Evolutionary conservation across 2,888 invertebrate species (phyloP).

Genomic region (Mechanitis messenoides): DNA sequence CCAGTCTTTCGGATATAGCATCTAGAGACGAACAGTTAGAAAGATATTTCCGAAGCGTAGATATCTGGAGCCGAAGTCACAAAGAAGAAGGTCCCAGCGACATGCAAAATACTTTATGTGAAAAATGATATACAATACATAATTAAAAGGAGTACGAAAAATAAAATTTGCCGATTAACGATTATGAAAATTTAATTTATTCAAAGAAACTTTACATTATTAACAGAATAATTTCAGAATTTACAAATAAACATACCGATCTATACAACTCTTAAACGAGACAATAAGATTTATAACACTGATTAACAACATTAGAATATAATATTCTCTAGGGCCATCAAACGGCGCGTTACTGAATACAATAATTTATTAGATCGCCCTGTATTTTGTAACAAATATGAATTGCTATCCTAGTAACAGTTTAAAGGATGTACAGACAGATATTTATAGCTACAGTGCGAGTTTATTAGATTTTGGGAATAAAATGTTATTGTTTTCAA

Average conservation of each 20-base stretch:
- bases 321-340: conserved; percentile 65
- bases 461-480: not conserved
- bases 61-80: conserved; percentile 52
- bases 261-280: conserved; percentile 76
- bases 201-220: conserved; percentile 72
- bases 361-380: conserved; percentile 37
- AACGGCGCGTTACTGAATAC: conserved; percentile 57
- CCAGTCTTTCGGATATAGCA: conserved; percentile 41
- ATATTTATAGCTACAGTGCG: conserved; percentile 8
- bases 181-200: conserved; percentile 76
- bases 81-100: conserved; percentile 17
- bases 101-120: conserved; percentile 5
- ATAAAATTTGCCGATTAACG: conserved; percentile 64
- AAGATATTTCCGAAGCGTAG: conserved; percentile 60
- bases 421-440: conserved; percentile 8
- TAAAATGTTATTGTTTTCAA: conserved; percentile 49
- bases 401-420: conserved; percentile 15
- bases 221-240: conserved; percentile 73
- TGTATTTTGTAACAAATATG: conserved; percentile 19
- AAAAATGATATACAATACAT: conserved; percentile 6
- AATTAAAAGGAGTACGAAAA: conserved; percentile 3
- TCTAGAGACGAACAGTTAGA: conserved; percentile 61
- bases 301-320: conserved; percentile 73
- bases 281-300: conserved; percentile 74
- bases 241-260: conserved; percentile 73